Evolutionary conservation across 2,797 vertebrate species (phyloP).

Genomic region (Sebastes paucispinis): DNA sequence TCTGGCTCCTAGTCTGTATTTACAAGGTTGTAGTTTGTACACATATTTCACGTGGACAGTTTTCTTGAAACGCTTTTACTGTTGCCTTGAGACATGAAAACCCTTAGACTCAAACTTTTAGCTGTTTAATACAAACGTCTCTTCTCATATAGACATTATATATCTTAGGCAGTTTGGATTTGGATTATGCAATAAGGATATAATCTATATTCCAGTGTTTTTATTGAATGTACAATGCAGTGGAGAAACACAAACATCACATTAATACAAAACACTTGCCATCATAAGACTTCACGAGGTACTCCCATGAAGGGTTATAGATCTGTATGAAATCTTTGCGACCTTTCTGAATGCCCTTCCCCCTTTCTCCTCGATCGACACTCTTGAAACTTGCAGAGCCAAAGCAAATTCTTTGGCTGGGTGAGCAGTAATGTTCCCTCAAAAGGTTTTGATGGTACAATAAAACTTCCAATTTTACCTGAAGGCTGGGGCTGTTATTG

Average conservation of each 20-base stretch:
- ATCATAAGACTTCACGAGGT: background rate
- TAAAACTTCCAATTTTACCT: conserved; percentile 61
- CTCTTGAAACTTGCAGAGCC: conserved; percentile 36
- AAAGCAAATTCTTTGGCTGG: conserved; percentile 54
- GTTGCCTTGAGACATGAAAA: conserved; percentile 3
- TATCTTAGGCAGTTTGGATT: background rate
- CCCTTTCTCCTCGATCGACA: conserved; percentile 23
- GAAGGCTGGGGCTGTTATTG: conserved; percentile 43
- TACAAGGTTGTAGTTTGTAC: background rate
- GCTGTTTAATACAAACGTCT: accelerated
- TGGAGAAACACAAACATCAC: background rate
- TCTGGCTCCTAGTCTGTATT: background rate
- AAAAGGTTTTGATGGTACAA: conserved; percentile 66
- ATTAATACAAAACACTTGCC: background rate
- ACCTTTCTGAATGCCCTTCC: conserved; percentile 4
- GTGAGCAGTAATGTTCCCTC: conserved; percentile 64
- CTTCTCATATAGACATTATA: background rate
- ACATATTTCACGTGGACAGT: background rate
- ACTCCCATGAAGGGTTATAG: background rate
- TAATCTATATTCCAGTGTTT: background rate
- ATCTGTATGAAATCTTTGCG: conserved; percentile 10
- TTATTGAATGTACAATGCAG: conserved; percentile 12
- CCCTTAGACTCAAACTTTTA: background rate
- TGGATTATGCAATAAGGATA: background rate
- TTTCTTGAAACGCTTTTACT: background rate